Evolutionary conservation across 2,113 vertebrate genomes (phyloP).

Genomic region (Cynocephalus volans): DNA sequence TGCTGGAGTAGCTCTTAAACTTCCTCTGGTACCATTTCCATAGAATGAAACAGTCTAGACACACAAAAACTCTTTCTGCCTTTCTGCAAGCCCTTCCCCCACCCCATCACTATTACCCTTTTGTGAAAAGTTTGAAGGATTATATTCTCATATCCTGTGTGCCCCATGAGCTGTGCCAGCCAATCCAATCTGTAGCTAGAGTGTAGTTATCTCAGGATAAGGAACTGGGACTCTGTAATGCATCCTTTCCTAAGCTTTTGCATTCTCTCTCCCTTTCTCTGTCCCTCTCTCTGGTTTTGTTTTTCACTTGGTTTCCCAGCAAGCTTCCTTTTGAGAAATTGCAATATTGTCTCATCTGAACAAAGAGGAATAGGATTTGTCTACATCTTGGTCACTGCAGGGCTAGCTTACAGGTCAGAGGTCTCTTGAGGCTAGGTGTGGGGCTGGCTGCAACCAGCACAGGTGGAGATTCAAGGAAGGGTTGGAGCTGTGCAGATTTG

Average conservation of each 20-base stretch:
- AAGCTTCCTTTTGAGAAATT: conserved; percentile 81
- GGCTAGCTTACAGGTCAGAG: conserved; percentile 71
- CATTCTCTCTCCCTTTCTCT: conserved; percentile 56
- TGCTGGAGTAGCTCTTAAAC: not conserved
- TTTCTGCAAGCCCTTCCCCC: conserved; percentile 17
- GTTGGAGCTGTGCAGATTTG: conserved; percentile 71
- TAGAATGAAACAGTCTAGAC: conserved; percentile 60
- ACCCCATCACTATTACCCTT: not conserved
- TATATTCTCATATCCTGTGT: conserved; percentile 77
- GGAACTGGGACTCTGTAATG: conserved; percentile 56
- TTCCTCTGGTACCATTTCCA: conserved; percentile 35
- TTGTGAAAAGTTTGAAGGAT: conserved; percentile 75
- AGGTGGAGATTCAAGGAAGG: conserved; percentile 73
- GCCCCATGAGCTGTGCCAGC: conserved; percentile 56
- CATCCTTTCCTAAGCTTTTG: conserved; percentile 72
- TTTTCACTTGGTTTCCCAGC: conserved; percentile 80
- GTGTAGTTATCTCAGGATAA: conserved; percentile 74
- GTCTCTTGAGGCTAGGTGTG: conserved; percentile 77
- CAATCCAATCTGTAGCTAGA: conserved; percentile 52
- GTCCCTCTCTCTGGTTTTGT: conserved; percentile 69
- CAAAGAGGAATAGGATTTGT: conserved; percentile 74
- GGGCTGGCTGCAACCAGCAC: conserved; percentile 55
- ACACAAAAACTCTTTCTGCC: conserved; percentile 58
- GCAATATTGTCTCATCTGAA: conserved; percentile 80
- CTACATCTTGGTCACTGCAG: conserved; percentile 55